phyloP scores from a whole-genome alignment of 2,888 invertebrate species.

The Athalia rosae region DNA sequence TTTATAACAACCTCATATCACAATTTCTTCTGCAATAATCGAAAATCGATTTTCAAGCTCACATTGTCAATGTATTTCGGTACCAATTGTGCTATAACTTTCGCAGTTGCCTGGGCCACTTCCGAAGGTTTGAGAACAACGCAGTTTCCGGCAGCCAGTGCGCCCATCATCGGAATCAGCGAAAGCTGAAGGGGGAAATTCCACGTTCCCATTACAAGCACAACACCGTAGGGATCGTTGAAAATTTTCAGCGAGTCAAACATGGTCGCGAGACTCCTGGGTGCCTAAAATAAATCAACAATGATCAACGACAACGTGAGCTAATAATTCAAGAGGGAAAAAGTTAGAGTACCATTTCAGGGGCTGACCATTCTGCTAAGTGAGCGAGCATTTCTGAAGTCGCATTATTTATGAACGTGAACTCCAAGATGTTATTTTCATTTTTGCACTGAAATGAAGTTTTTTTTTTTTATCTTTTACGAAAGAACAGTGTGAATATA shows the following conservation, averaged over 20 bases:
- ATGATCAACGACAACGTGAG: not conserved
- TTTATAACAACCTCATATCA: not conserved
- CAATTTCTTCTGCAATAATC: no score
- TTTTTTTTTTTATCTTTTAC: not conserved
- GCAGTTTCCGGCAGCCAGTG: conserved; percentile 95
- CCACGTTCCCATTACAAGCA: conserved; percentile 94
- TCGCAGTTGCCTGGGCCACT: conserved; percentile 83
- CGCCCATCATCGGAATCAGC: conserved; percentile 87
- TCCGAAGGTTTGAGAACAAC: conserved; percentile 96
- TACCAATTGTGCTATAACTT: conserved; percentile 83
- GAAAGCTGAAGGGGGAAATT: conserved; percentile 95
- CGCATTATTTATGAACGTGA: conserved; percentile 86
- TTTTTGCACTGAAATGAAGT: conserved; percentile 78
- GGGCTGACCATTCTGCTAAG: conserved; percentile 86
- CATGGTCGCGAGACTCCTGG: conserved; percentile 82
- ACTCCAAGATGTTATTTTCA: conserved; percentile 87
- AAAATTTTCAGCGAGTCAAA: conserved; percentile 84
- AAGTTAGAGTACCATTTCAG: conserved; percentile 77
- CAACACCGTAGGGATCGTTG: conserved; percentile 95
- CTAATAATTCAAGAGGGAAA: not conserved
- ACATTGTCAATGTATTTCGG: conserved; percentile 93
- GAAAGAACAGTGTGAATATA: not conserved
- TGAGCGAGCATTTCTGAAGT: conserved; percentile 81
- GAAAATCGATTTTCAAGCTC: conserved; percentile 63
- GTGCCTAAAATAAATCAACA: conserved; percentile 75